Conservation (phyloP, 1,140 invertebrate genomes). For the Bombus superbus region DNA sequence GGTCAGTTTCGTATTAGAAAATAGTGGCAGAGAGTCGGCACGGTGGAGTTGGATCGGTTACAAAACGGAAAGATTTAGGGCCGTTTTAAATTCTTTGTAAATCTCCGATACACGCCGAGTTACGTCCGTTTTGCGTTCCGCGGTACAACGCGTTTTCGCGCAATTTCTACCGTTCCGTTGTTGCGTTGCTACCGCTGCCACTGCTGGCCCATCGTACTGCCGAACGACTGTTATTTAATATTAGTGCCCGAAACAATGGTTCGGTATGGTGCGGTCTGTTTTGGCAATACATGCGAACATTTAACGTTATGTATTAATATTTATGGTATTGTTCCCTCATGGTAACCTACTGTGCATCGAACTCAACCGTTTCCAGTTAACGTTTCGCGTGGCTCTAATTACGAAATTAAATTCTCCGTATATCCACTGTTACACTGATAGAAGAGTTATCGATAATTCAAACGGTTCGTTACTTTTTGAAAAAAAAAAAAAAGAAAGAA, state of each 20-base stretch:
- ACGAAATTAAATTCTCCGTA: conserved; percentile 18
- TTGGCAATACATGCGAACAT: conserved; percentile 15
- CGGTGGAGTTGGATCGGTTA: conserved; percentile 25
- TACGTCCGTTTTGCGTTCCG: neutral
- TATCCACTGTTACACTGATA: too few relatives aligned
- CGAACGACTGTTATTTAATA: conserved; percentile 47
- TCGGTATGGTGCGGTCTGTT: conserved; percentile 24
- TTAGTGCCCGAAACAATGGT: conserved; percentile 7
- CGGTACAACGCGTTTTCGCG: neutral
- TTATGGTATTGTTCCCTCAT: conserved; percentile 29
- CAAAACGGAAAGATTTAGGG: conserved; percentile 31
- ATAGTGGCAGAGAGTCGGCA: conserved; percentile 16
- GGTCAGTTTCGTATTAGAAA: conserved; percentile 40
- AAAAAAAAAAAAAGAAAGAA: too few relatives aligned
- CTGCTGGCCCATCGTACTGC: neutral
- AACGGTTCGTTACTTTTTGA: neutral
- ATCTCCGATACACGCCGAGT: neutral
- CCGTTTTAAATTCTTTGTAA: conserved; percentile 43
- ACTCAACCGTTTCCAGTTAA: conserved; percentile 13
- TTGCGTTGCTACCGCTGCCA: neutral
- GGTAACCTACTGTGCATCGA: conserved; percentile 12
- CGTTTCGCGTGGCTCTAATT: conserved; percentile 8
- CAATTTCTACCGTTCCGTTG: neutral
- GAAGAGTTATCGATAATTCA: neutral
- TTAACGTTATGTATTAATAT: conserved; percentile 41